phyloP scores from a whole-genome alignment of 1,140 invertebrate genomes.

The Nebria ingens region DNA sequence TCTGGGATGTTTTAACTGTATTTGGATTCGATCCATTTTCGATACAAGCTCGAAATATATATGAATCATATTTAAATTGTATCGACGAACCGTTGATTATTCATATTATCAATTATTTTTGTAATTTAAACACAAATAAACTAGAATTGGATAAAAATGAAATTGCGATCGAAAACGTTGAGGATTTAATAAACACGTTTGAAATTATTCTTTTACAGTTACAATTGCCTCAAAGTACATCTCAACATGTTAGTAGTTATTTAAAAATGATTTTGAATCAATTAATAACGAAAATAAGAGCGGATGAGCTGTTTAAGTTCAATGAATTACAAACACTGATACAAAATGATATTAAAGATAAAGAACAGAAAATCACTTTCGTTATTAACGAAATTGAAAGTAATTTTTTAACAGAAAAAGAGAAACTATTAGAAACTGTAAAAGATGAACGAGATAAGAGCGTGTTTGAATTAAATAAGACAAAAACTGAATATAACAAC shows the following conservation, averaged over 20 bases:
- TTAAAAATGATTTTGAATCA: background rate
- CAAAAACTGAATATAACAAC: no score
- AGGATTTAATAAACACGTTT: background rate
- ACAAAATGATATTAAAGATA: background rate
- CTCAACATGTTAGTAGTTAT: background rate
- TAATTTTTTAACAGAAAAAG: conserved; percentile 13
- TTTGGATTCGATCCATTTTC: conserved; percentile 27
- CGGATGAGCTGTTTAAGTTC: conserved; percentile 1
- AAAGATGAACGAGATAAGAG: conserved; percentile 13
- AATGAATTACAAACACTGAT: background rate
- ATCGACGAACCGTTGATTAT: conserved; percentile 14
- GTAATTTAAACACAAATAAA: background rate
- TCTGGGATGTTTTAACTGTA: conserved; percentile 39
- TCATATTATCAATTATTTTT: conserved; percentile 6
- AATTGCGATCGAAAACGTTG: no score
- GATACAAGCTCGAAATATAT: conserved; percentile 13
- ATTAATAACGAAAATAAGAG: background rate
- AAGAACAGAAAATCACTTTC: conserved; percentile 9
- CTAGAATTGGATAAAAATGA: background rate
- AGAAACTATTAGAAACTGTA: conserved; percentile 17
- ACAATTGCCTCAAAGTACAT: background rate
- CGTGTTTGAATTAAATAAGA: no score
- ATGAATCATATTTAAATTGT: conserved; percentile 11
- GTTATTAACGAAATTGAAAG: conserved; percentile 12
- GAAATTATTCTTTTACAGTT: background rate